Percentiles rank a stretch among this genome's conserved stretches.
phyloP scores from a whole-genome alignment of 2,113 vertebrate genomes.

The Cisticola juncidis region DNA sequence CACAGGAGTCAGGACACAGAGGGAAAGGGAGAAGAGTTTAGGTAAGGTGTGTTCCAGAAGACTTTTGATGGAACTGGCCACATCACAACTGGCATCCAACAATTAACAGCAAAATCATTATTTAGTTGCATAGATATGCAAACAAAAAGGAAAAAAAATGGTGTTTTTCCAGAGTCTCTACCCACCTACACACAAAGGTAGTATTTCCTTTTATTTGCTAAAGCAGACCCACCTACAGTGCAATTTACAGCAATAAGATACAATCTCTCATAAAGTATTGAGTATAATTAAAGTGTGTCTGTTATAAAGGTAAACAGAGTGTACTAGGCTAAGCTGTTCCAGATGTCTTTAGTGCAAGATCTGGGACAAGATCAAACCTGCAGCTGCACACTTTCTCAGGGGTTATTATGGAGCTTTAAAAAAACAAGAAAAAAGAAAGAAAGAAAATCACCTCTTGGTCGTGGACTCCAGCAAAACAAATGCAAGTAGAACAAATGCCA shows the following conservation, averaged over 20 bases:
- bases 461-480: neutral
- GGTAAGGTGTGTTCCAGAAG: neutral
- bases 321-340: constrained; percentile 55
- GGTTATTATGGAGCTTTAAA: constrained; percentile 11
- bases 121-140: neutral
- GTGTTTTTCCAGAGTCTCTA: constrained; percentile 21
- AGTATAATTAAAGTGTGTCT: constrained; percentile 66
- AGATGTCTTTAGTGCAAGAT: constrained; percentile 65
- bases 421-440: neutral
- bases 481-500: neutral
- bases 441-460: neutral
- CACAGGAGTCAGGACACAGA: neutral
- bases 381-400: constrained; percentile 53
- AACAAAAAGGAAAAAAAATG: neutral
- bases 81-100: neutral
- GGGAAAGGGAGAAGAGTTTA: neutral
- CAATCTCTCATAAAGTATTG: constrained; percentile 55
- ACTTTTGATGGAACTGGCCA: neutral
- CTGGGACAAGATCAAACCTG: constrained; percentile 86
- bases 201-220: constrained; percentile 46
- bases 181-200: constrained; percentile 28
- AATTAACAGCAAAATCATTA: neutral
- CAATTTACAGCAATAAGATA: constrained; percentile 56
- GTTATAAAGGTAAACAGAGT: constrained; percentile 64
- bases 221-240: constrained; percentile 42